These are phyloP conservation scores for Phylloscopus collybita DNA, from an alignment of 2,797 vertebrate species.

Conservation along the genomic window DNA sequence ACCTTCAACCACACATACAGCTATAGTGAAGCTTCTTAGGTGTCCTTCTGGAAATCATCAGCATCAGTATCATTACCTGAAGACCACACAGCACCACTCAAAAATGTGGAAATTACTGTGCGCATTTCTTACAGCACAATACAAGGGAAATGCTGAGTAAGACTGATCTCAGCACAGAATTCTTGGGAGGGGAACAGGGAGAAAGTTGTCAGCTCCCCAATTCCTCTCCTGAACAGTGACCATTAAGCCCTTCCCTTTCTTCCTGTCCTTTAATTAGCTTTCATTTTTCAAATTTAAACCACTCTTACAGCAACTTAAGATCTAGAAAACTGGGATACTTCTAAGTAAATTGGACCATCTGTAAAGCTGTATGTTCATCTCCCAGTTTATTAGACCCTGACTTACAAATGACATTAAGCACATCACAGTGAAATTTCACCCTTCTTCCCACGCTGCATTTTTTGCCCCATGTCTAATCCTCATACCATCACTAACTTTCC, in stretches of 20 bases:
- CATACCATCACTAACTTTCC: neutral
- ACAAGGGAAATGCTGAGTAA: neutral
- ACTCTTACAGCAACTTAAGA: neutral
- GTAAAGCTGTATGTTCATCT: neutral
- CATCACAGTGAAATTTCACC: neutral
- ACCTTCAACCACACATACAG: neutral
- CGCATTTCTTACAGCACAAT: neutral
- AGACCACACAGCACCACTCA: neutral
- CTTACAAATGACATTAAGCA: neutral
- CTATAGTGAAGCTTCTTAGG: fast-evolving
- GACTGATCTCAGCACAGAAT: neutral
- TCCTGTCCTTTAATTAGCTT: neutral
- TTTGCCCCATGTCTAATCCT: neutral
- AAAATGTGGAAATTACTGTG: neutral
- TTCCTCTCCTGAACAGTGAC: neutral
- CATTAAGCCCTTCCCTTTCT: neutral
- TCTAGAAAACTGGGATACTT: neutral
- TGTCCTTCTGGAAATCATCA: neutral
- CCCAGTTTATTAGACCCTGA: neutral
- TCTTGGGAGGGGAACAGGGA: fast-evolving
- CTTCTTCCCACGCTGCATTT: neutral
- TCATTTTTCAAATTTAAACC: neutral
- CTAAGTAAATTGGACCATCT: neutral
- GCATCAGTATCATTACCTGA: neutral
- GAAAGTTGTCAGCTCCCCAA: neutral